Base-by-base conservation (phyloP, 2,113 vertebrate species). In the Coreoperca whiteheadi region DNA sequence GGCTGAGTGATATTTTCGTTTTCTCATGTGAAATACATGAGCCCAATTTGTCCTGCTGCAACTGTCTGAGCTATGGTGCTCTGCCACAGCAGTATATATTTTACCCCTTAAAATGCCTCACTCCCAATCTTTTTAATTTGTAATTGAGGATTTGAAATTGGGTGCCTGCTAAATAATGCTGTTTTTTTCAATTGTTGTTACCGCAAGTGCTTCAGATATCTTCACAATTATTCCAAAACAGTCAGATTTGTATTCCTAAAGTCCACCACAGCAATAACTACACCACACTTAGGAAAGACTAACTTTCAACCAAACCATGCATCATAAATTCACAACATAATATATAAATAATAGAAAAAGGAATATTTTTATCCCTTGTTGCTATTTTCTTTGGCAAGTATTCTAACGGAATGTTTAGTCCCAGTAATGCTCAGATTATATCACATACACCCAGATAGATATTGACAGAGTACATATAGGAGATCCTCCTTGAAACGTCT, bases 401-500 rank as follows among this genome's bases (percentile, higher is more conserved):
- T 34, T 54, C 30, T 2, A 10, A 56, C 11, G n/a, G n/a, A n/a
- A 43, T 28, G 32, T 78, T 59, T 53, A 69, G 37, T 60, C 43
- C 28, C 12, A 20, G 65, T 50, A 60, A 68, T 16, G 7, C 57
- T 65, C 14, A 34, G 30, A 69, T 30, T 60, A 48, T 41, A 77
- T 74, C 39, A 66, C 32, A 37, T 16, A 50, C 25, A 11, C 32
- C 28, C 15, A 64, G 20, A 68, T 12, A 77, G 43, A 78, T 65
- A 61, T n/a, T 18, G 28, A 80, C 34, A 48, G 68, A 63, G 28
- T n/a, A 66, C 63, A 67, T 53, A 32, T 53, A 74, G 59, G 61
- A 68, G 57, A 82, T 10, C 23, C 66, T 90, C 56, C 84, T 86
- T 91, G 73, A 74, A 88, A 88, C 4, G 56, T 69, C 84, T 86